Evolutionary conservation across 2,888 invertebrate genomes (phyloP), one percentile per base, ranked within the genome.

Genomic region (Hoplodrina ambigua): DNA sequence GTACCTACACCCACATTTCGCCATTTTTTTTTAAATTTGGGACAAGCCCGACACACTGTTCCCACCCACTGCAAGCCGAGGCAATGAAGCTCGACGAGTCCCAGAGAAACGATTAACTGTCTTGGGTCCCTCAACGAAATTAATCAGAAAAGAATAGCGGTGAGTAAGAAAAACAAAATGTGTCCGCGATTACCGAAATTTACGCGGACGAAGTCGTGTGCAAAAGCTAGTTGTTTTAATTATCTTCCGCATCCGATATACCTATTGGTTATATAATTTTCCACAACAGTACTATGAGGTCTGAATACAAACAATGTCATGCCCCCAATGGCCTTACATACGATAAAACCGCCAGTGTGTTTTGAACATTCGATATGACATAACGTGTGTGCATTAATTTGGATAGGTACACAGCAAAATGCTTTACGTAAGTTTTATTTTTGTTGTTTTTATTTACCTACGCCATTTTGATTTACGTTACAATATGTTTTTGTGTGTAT

Each of bases 241-340:
- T 46, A 17, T 19, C 17, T 63, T 64, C 49, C 60, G 37, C 25
- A 59, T 66, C 33, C 50, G 41, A 62, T 52, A 54, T n/a, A n/a
- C 17, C 10, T 41, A 41, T 13, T 44, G n/a, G 15, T 70, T 76
- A 60, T 10, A 72, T 69, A 72, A 76, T 57, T 72, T 67, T 61
- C 60, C 58, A 41, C 53, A 60, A 25, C 52, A 53, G 44, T 37
- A 46, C 19, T 49, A 33, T 46, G 37, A 71, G 52, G 56, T 67
- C 62, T 44, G 25, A 44, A 54, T 56, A 58, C 61, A 65, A 53
- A 66, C 70, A 79, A 80, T 67, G 78, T 80, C 78, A 75, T 25
- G 63, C 60, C 65, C 65, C 72, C 64, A 52, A 3, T 77, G 78
- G 69, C 75, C 78, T 80, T 67, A 20, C 52, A 4, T 33, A n/a